A percentile compares a stretch with the other conserved stretches of the same genome.
Evolutionary conservation across 2,113 vertebrate species (phyloP).

Genomic region (Myiagra hebetior): DNA sequence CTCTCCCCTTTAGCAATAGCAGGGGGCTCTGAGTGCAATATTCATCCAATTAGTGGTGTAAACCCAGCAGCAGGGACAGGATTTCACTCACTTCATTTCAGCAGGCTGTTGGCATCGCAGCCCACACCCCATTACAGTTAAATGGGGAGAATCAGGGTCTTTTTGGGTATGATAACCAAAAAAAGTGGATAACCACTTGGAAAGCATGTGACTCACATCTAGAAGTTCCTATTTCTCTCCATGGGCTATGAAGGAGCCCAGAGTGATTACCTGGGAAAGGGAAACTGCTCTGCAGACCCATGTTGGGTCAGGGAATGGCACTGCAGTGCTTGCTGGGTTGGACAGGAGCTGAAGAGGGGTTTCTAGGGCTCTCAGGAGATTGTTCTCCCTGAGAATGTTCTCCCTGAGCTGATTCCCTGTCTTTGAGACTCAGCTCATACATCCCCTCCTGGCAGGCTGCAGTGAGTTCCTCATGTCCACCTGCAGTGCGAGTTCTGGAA

Average conservation of each 20-base stretch:
- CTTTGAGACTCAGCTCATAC: background rate
- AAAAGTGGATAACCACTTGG: background rate
- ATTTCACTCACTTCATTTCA: background rate
- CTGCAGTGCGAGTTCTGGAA: background rate
- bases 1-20: background rate
- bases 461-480: accelerated
- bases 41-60: background rate
- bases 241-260: background rate
- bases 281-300: background rate
- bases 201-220: background rate
- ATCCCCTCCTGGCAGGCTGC: background rate
- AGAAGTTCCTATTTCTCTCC: background rate
- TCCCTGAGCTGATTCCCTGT: background rate
- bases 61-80: background rate
- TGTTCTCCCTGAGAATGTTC: background rate
- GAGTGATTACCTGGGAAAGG: background rate
- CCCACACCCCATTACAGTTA: background rate
- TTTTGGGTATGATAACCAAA: background rate
- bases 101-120: background rate
- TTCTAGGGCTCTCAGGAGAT: background rate
- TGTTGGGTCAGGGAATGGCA: background rate
- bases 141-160: background rate
- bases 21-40: background rate
- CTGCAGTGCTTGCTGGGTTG: background rate
- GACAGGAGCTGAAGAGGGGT: background rate